These are phyloP conservation scores for Ganaspis brasiliensis DNA, from an alignment of 2,888 invertebrate genomes.

Conservation along the genomic window DNA sequence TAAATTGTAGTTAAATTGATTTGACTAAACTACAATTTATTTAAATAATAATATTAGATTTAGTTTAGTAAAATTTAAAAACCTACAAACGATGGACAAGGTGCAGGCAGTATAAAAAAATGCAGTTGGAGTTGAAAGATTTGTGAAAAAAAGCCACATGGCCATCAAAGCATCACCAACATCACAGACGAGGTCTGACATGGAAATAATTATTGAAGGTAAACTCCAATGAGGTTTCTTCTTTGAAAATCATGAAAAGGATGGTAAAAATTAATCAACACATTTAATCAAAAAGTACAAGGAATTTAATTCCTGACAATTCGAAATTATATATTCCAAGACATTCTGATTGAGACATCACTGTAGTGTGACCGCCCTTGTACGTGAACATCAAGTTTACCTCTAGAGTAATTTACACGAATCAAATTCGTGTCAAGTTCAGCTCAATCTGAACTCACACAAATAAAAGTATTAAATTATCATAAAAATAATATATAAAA, in stretches of 20 bases:
- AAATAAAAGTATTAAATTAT: no score
- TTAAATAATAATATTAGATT: no score
- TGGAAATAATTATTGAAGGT: slow-evolving; percentile 67
- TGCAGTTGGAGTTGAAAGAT: slow-evolving; percentile 62
- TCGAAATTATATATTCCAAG: slow-evolving; percentile 17
- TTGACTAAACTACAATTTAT: no score
- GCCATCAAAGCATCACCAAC: slow-evolving; percentile 65
- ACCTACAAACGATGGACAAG: slow-evolving; percentile 67
- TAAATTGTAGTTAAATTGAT: background rate
- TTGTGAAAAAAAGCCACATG: slow-evolving; percentile 67
- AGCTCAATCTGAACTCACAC: background rate
- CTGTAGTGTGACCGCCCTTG: slow-evolving; percentile 26
- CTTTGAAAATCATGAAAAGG: slow-evolving; percentile 53
- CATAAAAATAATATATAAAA: no score
- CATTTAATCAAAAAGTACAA: background rate
- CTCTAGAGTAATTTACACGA: slow-evolving; percentile 6
- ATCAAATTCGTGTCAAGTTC: slow-evolving; percentile 38
- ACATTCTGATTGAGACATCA: slow-evolving; percentile 27
- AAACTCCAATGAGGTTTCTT: slow-evolving; percentile 70
- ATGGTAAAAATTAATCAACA: slow-evolving; percentile 1
- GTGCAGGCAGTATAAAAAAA: slow-evolving; percentile 62
- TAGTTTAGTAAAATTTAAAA: no score
- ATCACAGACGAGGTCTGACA: slow-evolving; percentile 68
- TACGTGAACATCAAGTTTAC: slow-evolving; percentile 39
- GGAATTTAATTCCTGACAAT: background rate